phyloP scores from a whole-genome alignment of 2,888 invertebrate genomes.

The Xestoiulus laeticollis region DNA sequence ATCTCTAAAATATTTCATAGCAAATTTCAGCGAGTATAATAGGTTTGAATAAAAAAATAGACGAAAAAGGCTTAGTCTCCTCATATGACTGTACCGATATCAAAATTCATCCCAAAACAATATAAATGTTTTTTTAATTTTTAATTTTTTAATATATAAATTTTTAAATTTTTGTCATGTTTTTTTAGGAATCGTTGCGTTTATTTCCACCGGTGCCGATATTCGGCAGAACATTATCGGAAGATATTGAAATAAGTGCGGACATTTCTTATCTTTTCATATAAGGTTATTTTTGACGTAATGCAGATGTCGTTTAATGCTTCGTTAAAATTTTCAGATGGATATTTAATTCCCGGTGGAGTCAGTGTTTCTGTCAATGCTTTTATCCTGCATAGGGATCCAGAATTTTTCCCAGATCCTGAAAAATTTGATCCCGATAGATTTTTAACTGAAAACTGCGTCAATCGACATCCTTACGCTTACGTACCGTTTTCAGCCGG shows the following conservation, averaged over 20 bases:
- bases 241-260: constrained; percentile 50
- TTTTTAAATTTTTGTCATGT: background rate
- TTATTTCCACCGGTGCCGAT: constrained; percentile 51
- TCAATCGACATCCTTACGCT: constrained; percentile 72
- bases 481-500: constrained; percentile 67
- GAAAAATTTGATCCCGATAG: constrained; percentile 81
- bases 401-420: constrained; percentile 73
- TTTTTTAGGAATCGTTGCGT: constrained; percentile 39
- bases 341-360: constrained; percentile 75
- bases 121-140: too few species aligned
- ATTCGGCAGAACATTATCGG: constrained; percentile 30
- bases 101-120: too few species aligned
- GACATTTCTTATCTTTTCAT: background rate
- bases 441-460: constrained; percentile 77
- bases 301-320: background rate
- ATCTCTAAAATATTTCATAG: too few species aligned
- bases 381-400: constrained; percentile 73
- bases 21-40: too few species aligned
- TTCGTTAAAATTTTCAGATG: constrained; percentile 61
- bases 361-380: constrained; percentile 73
- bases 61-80: too few species aligned
- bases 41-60: too few species aligned
- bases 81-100: too few species aligned
- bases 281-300: background rate
- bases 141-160: background rate